These are phyloP conservation scores for Parochlus steinenii DNA, from an alignment of 2,888 invertebrate species.

Conservation along the genomic window DNA sequence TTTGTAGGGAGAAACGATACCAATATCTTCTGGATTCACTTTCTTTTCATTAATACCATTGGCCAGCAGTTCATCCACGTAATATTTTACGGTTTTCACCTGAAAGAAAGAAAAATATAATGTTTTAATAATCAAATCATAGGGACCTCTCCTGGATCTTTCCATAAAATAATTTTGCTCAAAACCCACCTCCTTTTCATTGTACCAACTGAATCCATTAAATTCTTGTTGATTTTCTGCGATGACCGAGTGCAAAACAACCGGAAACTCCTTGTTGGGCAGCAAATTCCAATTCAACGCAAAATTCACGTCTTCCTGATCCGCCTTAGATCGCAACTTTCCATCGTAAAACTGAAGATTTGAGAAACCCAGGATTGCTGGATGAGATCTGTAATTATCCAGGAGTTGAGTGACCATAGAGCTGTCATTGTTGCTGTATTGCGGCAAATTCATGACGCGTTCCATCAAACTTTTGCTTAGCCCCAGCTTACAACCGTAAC, in stretches of 20 bases:
- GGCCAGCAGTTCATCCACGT: conserved; percentile 36
- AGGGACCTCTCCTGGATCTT: too few species aligned
- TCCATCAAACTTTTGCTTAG: conserved; percentile 49
- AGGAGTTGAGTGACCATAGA: conserved; percentile 53
- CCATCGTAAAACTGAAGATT: conserved; percentile 55
- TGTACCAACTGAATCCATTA: conserved; percentile 36
- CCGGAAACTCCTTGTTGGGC: conserved; percentile 32
- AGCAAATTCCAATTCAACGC: conserved; percentile 29
- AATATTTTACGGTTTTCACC: too few species aligned
- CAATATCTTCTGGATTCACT: conserved; percentile 34
- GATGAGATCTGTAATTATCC: conserved; percentile 57
- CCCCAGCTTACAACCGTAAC: conserved; percentile 16
- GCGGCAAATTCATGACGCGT: conserved; percentile 39
- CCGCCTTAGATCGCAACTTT: conserved; percentile 29
- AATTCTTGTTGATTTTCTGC: too few species aligned
- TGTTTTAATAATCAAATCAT: too few species aligned
- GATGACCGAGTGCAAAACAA: conserved; percentile 41
- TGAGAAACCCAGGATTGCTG: conserved; percentile 44
- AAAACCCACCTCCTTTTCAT: conserved; percentile 42
- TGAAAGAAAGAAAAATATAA: too few species aligned
- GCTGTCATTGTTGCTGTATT: conserved; percentile 31
- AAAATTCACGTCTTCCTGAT: conserved; percentile 12
- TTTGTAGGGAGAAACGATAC: conserved; percentile 41
- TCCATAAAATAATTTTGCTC: too few species aligned
- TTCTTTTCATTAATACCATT: conserved; percentile 30